phyloP scores from a whole-genome alignment of 2,797 vertebrate genomes.

The Siniperca undulata region DNA sequence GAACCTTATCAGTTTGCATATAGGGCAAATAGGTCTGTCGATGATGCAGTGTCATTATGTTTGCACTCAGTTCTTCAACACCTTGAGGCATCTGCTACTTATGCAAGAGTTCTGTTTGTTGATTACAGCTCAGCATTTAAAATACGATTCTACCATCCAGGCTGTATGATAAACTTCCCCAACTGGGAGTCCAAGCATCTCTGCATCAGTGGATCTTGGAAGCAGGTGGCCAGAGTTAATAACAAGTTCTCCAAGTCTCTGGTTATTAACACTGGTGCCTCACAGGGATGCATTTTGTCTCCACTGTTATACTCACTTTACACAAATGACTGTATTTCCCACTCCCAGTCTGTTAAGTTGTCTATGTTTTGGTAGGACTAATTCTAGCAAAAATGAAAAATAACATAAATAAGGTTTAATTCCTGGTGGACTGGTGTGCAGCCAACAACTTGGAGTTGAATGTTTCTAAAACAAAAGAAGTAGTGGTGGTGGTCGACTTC shows the following conservation, averaged over 20 bases:
- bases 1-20: background rate
- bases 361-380: background rate
- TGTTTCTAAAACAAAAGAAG: no score
- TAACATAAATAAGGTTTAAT: background rate
- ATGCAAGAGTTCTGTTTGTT: background rate
- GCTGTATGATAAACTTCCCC: background rate
- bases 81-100: background rate
- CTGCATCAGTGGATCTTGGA: no score
- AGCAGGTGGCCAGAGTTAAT: no score
- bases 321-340: background rate
- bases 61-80: background rate
- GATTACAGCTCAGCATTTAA: background rate
- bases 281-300: no score
- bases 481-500: background rate
- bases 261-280: no score
- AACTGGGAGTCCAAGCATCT: background rate
- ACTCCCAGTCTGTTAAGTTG: background rate
- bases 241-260: background rate
- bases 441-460: background rate
- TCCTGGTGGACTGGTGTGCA: background rate
- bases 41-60: background rate
- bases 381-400: background rate
- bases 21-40: background rate
- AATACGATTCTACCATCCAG: no score
- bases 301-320: no score